These are phyloP conservation scores for Epistrophella euchroma DNA, from an alignment of 2,888 invertebrate species.

Conservation along the genomic window DNA sequence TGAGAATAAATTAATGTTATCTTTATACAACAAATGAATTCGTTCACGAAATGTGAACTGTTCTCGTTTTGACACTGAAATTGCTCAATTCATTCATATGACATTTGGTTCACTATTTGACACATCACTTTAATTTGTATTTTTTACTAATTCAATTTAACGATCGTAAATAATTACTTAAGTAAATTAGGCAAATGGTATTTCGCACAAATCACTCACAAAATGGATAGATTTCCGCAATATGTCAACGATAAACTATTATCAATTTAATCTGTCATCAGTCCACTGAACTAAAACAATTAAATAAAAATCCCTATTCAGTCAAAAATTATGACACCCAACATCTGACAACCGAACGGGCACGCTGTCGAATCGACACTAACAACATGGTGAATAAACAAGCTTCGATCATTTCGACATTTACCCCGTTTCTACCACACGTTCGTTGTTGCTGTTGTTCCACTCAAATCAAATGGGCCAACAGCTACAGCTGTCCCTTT, in stretches of 20 bases:
- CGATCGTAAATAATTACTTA: background rate
- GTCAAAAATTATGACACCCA: conserved; percentile 54
- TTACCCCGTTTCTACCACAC: conserved; percentile 62
- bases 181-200: background rate
- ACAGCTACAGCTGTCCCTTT: conserved; percentile 54
- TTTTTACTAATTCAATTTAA: background rate
- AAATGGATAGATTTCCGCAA: conserved; percentile 19
- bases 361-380: conserved; percentile 78
- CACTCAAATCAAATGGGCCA: conserved; percentile 61
- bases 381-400: conserved; percentile 72
- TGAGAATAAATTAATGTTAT: conserved; percentile 9
- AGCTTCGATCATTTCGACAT: conserved; percentile 67
- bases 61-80: conserved; percentile 32
- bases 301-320: conserved; percentile 65
- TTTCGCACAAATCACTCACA: conserved; percentile 36
- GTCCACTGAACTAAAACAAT: conserved; percentile 66
- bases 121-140: background rate
- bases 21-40: background rate
- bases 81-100: conserved; percentile 38
- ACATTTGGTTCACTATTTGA: conserved; percentile 38
- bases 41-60: conserved; percentile 50
- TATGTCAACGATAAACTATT: conserved; percentile 44
- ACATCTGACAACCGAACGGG: conserved; percentile 76
- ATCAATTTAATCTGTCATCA: conserved; percentile 66
- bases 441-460: conserved; percentile 32